These are phyloP conservation scores for Hofmannophila pseudospretella DNA, from an alignment of 2,888 invertebrate genomes.

Conservation along the genomic window DNA sequence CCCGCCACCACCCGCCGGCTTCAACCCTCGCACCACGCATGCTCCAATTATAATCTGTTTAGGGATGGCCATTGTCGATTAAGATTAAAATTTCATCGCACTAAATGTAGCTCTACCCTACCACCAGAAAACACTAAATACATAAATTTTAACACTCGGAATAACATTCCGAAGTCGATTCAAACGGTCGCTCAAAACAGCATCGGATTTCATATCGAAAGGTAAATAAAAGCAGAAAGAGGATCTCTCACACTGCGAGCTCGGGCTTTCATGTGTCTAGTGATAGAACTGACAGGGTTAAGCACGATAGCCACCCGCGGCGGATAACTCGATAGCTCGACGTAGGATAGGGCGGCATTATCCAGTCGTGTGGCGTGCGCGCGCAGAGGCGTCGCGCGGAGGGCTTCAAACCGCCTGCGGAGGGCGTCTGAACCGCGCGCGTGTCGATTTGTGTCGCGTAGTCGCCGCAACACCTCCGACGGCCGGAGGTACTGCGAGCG, in stretches of 20 bases:
- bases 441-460: slow-evolving; percentile 49
- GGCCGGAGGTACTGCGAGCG: slow-evolving; percentile 37
- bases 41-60: slow-evolving; percentile 77
- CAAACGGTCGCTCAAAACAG: slow-evolving; percentile 3
- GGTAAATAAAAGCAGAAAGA: slow-evolving; percentile 18
- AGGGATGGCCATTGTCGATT: slow-evolving; percentile 74
- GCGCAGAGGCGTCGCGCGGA: slow-evolving; percentile 71
- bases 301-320: slow-evolving; percentile 49
- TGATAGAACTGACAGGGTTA: slow-evolving; percentile 50
- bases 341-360: slow-evolving; percentile 71
- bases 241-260: slow-evolving; percentile 26
- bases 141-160: not conserved
- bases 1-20: slow-evolving; percentile 33
- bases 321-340: slow-evolving; percentile 73
- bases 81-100: slow-evolving; percentile 25
- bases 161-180: not conserved
- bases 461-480: slow-evolving; percentile 54
- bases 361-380: slow-evolving; percentile 57
- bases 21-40: slow-evolving; percentile 72
- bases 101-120: not conserved
- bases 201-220: slow-evolving; percentile 10
- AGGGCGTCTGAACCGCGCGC: slow-evolving; percentile 69
- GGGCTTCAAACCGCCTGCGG: slow-evolving; percentile 73
- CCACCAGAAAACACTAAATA: not conserved
- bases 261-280: slow-evolving; percentile 40